phyloP scores from a whole-genome alignment of 2,797 vertebrate species.

The Dromococcyx pavoninus region DNA sequence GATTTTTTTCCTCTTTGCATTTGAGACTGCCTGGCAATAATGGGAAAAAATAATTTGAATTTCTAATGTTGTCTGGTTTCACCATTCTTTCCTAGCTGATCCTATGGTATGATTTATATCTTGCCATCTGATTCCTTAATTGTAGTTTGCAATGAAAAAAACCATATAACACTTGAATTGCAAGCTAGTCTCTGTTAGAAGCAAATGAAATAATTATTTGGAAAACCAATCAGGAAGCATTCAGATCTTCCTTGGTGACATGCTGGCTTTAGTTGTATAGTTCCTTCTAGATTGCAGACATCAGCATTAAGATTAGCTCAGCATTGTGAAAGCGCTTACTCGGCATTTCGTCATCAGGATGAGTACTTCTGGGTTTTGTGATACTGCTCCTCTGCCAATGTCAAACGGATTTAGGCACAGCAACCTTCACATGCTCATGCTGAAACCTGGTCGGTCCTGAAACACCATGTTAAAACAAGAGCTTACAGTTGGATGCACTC shows the following conservation, averaged over 20 bases:
- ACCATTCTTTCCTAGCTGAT: neutral
- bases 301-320: neutral
- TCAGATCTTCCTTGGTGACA: neutral
- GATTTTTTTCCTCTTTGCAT: neutral
- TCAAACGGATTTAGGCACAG: neutral
- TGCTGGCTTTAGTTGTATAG: neutral
- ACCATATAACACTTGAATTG: neutral
- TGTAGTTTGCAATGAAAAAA: slow-evolving; percentile 15
- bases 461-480: neutral
- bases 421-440: neutral
- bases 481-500: neutral
- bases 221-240: slow-evolving; percentile 46
- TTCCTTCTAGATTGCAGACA: neutral
- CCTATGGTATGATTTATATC: neutral
- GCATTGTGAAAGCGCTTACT: neutral
- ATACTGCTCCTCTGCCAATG: neutral
- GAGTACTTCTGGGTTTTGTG: neutral
- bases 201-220: slow-evolving; percentile 18
- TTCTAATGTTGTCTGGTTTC: neutral
- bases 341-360: neutral
- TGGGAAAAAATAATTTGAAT: neutral
- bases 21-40: neutral
- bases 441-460: neutral
- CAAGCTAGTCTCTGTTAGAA: neutral
- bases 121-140: slow-evolving; percentile 20